Evolutionary conservation across 2,113 vertebrate genomes (phyloP).

Genomic region (Daboia siamensis): DNA sequence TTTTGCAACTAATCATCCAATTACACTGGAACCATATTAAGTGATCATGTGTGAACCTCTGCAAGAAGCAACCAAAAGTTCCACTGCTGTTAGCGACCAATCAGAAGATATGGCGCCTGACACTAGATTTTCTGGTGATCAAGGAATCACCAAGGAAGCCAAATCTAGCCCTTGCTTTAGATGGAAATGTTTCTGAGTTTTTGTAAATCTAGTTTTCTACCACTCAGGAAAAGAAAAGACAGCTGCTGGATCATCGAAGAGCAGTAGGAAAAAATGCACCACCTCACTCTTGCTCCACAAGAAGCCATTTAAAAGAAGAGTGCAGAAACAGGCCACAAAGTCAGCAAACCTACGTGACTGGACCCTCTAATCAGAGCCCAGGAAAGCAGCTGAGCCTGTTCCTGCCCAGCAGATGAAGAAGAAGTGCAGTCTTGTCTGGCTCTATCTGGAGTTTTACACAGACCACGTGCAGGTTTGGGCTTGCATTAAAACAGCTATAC

Average conservation of each 20-base stretch:
- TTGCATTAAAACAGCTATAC: conserved; percentile 20
- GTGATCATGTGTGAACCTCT: not conserved
- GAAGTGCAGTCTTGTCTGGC: not conserved
- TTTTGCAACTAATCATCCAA: not conserved
- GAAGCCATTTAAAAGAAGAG: not conserved
- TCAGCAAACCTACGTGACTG: not conserved
- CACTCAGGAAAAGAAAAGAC: no score
- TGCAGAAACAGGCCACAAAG: not conserved
- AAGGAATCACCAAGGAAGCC: not conserved
- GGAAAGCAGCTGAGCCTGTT: conserved; percentile 21
- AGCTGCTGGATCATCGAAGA: not conserved
- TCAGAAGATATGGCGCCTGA: not conserved
- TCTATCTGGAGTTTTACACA: conserved; percentile 2
- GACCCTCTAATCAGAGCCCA: not conserved
- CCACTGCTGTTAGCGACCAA: not conserved
- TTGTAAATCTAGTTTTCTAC: not conserved
- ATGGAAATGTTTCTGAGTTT: not conserved
- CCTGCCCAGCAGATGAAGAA: not conserved
- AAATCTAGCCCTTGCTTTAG: not conserved
- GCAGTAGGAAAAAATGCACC: not conserved
- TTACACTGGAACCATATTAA: not conserved
- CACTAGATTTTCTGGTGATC: not conserved
- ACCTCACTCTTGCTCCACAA: no score
- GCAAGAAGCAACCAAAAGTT: not conserved
- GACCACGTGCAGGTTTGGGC: not conserved